phyloP scores from a whole-genome alignment of 1,140 invertebrate species.

The Parasteatoda tepidariorum region DNA sequence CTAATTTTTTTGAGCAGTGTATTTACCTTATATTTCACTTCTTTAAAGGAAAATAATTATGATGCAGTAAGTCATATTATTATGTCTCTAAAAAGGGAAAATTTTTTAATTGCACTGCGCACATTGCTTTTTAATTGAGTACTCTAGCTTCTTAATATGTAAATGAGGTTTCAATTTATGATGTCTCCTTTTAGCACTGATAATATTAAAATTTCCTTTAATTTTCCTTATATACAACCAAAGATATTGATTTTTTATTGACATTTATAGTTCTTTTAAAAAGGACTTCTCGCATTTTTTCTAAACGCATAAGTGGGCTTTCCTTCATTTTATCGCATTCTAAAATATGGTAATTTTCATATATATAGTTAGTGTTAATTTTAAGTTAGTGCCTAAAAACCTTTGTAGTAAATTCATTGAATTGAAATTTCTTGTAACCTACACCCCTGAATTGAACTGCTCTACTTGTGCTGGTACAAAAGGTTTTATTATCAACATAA shows the following conservation, averaged over 20 bases:
- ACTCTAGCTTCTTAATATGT: conserved; percentile 4
- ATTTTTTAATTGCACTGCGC: too few species aligned
- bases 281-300: not conserved
- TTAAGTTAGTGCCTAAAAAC: not conserved
- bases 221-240: not conserved
- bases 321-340: too few species aligned
- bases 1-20: too few species aligned
- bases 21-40: too few species aligned
- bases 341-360: not conserved
- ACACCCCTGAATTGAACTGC: not conserved
- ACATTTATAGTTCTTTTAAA: not conserved
- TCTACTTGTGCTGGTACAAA: not conserved
- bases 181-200: not conserved
- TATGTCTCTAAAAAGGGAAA: too few species aligned
- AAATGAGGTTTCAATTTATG: conserved; percentile 20
- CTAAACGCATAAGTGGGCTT: too few species aligned
- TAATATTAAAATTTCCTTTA: not conserved
- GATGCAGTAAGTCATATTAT: too few species aligned
- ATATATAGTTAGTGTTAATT: not conserved
- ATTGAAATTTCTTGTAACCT: not conserved
- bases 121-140: too few species aligned
- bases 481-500: too few species aligned
- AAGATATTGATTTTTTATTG: not conserved
- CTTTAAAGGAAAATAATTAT: too few species aligned
- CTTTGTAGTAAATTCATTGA: not conserved